Evolutionary conservation across 2,888 invertebrate genomes (phyloP).

Genomic region (Saturnia pavonia): DNA sequence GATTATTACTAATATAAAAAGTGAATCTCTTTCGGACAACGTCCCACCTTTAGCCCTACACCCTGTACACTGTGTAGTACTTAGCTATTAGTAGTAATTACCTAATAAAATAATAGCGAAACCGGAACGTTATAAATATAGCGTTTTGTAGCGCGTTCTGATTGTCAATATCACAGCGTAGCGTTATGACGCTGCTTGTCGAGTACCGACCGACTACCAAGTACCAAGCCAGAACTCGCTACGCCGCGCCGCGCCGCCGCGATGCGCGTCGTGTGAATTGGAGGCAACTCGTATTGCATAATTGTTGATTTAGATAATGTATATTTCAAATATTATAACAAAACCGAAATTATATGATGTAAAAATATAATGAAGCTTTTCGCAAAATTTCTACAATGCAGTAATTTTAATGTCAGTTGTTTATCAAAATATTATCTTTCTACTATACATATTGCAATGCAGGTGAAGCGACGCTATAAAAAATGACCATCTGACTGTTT

Average conservation of each 20-base stretch:
- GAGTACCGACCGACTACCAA: too few relatives aligned
- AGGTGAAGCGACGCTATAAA: not conserved
- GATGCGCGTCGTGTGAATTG: not conserved
- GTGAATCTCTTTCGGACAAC: not conserved
- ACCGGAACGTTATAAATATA: not conserved
- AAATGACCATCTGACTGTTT: not conserved
- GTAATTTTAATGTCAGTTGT: not conserved
- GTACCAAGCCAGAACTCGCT: too few relatives aligned
- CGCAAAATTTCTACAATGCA: not conserved
- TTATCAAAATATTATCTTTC: not conserved
- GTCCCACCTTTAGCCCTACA: not conserved
- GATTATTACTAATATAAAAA: not conserved
- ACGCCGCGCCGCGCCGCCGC: too few relatives aligned
- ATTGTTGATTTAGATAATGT: constrained; percentile 11
- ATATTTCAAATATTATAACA: not conserved
- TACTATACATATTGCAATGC: not conserved
- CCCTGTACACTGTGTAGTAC: not conserved
- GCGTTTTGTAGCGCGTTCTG: too few relatives aligned
- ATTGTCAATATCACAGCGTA: too few relatives aligned
- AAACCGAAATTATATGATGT: not conserved
- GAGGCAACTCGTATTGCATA: not conserved
- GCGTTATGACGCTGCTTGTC: too few relatives aligned
- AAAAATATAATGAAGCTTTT: not conserved
- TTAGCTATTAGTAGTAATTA: not conserved
- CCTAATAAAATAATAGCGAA: not conserved